Evolutionary conservation across 2,888 invertebrate genomes (phyloP), one percentile per base, ranked within the genome.

Genomic region (Lissonota sp.): DNA sequence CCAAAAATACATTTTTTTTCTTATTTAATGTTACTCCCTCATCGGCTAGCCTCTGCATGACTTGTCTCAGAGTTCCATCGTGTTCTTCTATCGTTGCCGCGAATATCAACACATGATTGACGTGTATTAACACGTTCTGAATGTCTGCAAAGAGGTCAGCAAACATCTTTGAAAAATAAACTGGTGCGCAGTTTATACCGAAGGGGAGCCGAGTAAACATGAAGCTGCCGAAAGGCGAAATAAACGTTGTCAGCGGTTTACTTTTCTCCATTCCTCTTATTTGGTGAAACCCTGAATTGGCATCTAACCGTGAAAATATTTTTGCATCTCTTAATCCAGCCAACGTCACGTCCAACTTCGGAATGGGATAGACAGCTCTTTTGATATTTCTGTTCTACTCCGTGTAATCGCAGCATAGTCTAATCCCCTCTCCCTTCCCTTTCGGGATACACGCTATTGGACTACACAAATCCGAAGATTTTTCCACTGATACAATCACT

Each of bases 1-100:
- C 79, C 82, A 64, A 88, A 87, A 14, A 69, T 44, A 79, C 87
- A 88, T 79, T 90, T 89, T 90, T 89, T 4, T 82, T 64, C 73
- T 72, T 63, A 74, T 87, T 86, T 40, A 85, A 40, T 0, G 85
- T 85, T 49, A 85, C 82, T 40, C 85, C 83, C 12, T 82, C 60
- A 55, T 84, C 55, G 10, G 79, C 26, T 16, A 86, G 26, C 73
- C 77, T 58, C 53, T 53, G 53, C 53, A 87, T 57, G 51, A 84
- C 83, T 67, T 82, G 67, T 55, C 69, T 53, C 42, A 87, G 58
- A 26, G 80, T 82, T 37, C 71, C 62, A 78, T 86, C 79, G 73
- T 87, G 85, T 40, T 83, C 26, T 53, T 85, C 83, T 16, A 76
- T 51, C n/a, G 82, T 83, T 26, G 70, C 58, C 7, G 78, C 84